Base-by-base conservation (phyloP, 2,113 vertebrate genomes). In the Actenoides lindsayi region DNA sequence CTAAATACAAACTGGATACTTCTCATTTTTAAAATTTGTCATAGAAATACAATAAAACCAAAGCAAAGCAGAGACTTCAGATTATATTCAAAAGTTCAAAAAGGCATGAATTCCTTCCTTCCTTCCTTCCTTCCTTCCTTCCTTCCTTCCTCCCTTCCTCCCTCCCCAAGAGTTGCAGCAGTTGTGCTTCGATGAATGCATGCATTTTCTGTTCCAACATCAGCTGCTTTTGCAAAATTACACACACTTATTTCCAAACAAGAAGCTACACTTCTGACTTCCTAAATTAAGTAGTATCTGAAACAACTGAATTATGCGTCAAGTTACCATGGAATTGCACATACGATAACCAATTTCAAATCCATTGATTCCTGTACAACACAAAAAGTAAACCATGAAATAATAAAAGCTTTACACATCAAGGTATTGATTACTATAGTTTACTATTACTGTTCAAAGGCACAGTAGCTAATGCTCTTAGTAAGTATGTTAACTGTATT, bases 371-470 rank as follows among this genome's bases (percentile, higher is more conserved):
- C 85, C 76, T 83, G 83, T 84, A 95, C 50, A 93, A 94, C 57
- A 95, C 57, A 85, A 35, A 96, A 93, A 93, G 76, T 82, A 39
- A 95, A 92, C 68, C 86, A 97, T 44, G 68, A 93, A 96, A 96
- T 82, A 94, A 62, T 30, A 95, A 96, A 94, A 83, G 62, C 62
- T 90, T 86, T 78, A 81, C 71, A 90, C 76, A 95, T 94, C 83
- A 73, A 68, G 73, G 80, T 96, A 90, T 67, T 94, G 71, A 95
- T 95, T 95, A 95, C 92, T 95, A 41, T 31, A 91, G 65, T 81
- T 97, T 94, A 84, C 79, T 74, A 92, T 88, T 91, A 90, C 56
- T 87, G 78, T 94, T 57, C 67, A 89, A 94, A 97, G 92, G 57
- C 64, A 85, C 8, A 28, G 83, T 16, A 95, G 69, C 77, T 74